These are phyloP conservation scores for Temnothorax ravouxi DNA, from an alignment of 2,888 invertebrate genomes.

Conservation along the genomic window DNA sequence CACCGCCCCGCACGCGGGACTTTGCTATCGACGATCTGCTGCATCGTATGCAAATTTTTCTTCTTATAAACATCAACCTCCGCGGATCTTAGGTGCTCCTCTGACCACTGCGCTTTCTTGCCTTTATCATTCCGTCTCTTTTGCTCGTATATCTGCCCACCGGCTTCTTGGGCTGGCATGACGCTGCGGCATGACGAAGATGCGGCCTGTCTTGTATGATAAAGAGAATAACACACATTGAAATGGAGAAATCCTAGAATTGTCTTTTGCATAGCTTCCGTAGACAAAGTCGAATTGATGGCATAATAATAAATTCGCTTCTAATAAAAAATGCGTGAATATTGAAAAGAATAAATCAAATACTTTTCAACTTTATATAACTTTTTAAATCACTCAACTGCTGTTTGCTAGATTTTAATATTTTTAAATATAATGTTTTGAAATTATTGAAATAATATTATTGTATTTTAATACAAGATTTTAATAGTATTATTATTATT, in stretches of 20 bases:
- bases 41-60: constrained; percentile 86
- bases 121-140: constrained; percentile 29
- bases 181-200: not conserved
- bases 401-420: not conserved
- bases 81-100: constrained; percentile 82
- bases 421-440: not conserved
- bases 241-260: constrained; percentile 1
- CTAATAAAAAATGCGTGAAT: not conserved
- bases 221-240: not conserved
- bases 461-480: not conserved
- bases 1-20: constrained; percentile 75
- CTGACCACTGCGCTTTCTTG: constrained; percentile 53
- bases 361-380: not conserved
- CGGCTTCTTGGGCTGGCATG: not conserved
- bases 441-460: not conserved
- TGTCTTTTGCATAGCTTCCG: not conserved
- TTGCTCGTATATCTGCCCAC: constrained; percentile 26
- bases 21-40: constrained; percentile 82
- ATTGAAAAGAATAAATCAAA: not conserved
- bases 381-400: not conserved
- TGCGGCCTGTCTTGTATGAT: not conserved
- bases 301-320: not conserved
- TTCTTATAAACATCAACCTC: constrained; percentile 86
- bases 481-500: not conserved
- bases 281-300: not conserved